A percentile compares a stretch with the other conserved stretches of the same genome.
Evolutionary conservation across 30 jellyfish, hydroid and myxozoan species (phyloP).

Genomic region (Haliclystus octoradiatus): DNA sequence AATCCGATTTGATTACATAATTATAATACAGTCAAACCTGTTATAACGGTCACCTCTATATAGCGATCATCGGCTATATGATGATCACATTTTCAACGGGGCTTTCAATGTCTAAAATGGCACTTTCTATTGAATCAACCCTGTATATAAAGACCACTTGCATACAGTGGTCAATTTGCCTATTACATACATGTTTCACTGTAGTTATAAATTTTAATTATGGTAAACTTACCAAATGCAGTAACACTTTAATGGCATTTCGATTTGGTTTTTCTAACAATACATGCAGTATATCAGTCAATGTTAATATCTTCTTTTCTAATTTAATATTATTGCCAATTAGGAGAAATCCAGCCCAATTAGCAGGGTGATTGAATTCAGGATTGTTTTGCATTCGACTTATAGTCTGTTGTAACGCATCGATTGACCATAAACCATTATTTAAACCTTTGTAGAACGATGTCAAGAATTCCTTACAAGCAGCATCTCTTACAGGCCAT

Average conservation of each 20-base stretch:
- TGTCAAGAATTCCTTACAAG: conserved; percentile 42
- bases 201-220: too few species aligned
- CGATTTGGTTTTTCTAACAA: conserved; percentile 87
- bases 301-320: conserved; percentile 47
- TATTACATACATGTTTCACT: too few species aligned
- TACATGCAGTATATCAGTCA: conserved; percentile 59
- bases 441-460: conserved; percentile 40
- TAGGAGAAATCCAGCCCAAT: conserved; percentile 87
- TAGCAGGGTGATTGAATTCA: conserved; percentile 58
- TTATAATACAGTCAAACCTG: too few species aligned
- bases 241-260: conserved; percentile 78
- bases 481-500: conserved; percentile 67
- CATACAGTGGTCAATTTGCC: too few species aligned
- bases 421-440: conserved; percentile 34
- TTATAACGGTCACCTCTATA: too few species aligned
- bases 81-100: too few species aligned
- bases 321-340: conserved; percentile 49
- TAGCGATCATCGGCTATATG: too few species aligned
- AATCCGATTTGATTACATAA: too few species aligned
- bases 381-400: conserved; percentile 27
- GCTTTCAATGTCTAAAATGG: too few species aligned
- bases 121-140: too few species aligned
- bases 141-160: too few species aligned
- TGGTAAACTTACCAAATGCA: conserved; percentile 96
- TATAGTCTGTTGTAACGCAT: conserved; percentile 56